Conservation (phyloP, 2,797 vertebrate genomes). For the Halcyon smyrnensis region DNA sequence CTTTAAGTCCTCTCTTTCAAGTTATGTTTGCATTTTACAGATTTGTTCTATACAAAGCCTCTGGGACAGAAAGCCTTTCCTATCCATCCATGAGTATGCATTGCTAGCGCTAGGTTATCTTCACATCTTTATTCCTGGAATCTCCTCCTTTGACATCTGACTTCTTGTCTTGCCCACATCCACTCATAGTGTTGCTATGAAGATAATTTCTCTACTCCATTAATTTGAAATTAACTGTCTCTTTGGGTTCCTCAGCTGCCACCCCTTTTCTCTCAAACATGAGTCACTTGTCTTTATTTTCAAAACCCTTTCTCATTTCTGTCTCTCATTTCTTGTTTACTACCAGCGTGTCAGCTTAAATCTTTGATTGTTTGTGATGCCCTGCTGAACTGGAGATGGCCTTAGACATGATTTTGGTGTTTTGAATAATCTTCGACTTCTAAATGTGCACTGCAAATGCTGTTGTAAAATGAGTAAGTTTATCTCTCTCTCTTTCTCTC, state of each 20-base stretch:
- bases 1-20: background rate
- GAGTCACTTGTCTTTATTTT: background rate
- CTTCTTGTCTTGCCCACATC: background rate
- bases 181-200: background rate
- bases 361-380: background rate
- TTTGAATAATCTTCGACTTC: constrained; percentile 8
- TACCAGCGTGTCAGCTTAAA: background rate
- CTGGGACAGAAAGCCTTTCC: background rate
- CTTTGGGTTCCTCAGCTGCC: background rate
- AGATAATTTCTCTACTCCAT: background rate
- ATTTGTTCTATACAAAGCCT: background rate
- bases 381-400: background rate
- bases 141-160: background rate
- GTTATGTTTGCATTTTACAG: background rate
- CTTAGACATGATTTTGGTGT: background rate
- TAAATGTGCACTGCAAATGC: background rate
- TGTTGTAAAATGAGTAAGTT: background rate
- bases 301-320: background rate
- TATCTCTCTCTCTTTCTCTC: background rate
- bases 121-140: background rate
- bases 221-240: background rate
- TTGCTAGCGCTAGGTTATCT: background rate
- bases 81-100: background rate
- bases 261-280: background rate
- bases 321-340: background rate